Evolutionary conservation across 2,113 vertebrate genomes (phyloP).

Genomic region (Sorex fumeus): DNA sequence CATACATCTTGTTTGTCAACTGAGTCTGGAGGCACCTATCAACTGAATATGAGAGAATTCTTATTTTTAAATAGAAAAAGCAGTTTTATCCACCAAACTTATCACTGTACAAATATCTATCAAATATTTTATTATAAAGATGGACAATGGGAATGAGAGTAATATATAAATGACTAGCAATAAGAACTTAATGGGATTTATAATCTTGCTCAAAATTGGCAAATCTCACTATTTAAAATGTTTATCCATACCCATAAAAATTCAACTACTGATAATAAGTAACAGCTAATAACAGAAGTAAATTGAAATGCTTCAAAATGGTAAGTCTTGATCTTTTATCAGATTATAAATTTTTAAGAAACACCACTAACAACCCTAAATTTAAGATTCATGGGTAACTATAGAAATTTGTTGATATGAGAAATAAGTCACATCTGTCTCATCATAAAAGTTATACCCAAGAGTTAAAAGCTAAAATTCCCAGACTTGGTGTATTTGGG

Average conservation of each 20-base stretch:
- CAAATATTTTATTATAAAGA: conserved; percentile 31
- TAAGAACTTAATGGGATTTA: conserved; percentile 33
- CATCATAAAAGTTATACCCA: neutral
- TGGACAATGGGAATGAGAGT: neutral
- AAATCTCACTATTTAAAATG: neutral
- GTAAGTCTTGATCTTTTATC: neutral
- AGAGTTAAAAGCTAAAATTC: conserved; percentile 56
- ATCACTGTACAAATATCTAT: conserved; percentile 13
- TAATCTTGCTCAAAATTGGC: conserved; percentile 11
- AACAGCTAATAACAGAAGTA: neutral
- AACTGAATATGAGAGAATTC: neutral
- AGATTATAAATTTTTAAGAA: conserved; percentile 54
- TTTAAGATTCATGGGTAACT: conserved; percentile 4
- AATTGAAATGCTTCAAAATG: neutral
- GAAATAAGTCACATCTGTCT: neutral
- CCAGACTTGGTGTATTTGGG: neutral
- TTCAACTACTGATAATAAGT: neutral
- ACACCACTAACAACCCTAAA: conserved; percentile 9
- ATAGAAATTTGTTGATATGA: neutral
- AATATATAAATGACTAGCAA: neutral
- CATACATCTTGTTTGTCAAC: neutral
- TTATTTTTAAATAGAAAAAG: conserved; percentile 57
- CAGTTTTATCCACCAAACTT: conserved; percentile 18
- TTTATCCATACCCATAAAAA: conserved; percentile 15
- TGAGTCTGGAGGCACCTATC: neutral